Evolutionary conservation across 2,797 vertebrate genomes (phyloP), one percentile per base, ranked within the genome.

Genomic region (Falco novaeseelandiae): DNA sequence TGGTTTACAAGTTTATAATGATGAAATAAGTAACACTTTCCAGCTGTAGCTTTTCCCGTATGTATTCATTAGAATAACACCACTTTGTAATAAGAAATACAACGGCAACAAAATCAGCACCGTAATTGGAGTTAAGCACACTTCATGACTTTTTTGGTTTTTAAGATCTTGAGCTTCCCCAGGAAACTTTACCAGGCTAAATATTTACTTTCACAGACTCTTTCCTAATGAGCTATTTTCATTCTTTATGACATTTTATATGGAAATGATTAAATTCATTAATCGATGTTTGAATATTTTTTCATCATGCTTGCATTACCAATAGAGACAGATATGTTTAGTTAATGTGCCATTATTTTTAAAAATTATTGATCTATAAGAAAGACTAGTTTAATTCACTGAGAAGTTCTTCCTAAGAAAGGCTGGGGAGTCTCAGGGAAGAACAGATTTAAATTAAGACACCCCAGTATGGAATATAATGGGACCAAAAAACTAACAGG

Each of bases 221-320:
- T 92, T 91, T 78, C 40, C 72, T 96, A 95, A 96, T 89, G 83
- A 94, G 30, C 16, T 69, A 38, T 74, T 91, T 91, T 91, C 10
- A 93, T 93, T 92, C 59, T 88, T 94, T 77, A 49, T 86, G 62
- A 29, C 72, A 67, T 89, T 94, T 97, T 88, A 52, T 71, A 22
- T 70, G 62, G 44, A 79, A 96, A 93, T 87, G 0, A 93, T 81
- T 91, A 83, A 72, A 94, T 93, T 86, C 10, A 84, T 97, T 96
- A 94, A 86, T 94, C 89, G 92, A 25, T 32, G 30, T 72, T 92
- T 80, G 40, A 94, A 82, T 26, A 65, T 6, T 76, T 83, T 89
- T 92, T 40, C 27, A 85, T 74, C 57, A 72, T 0, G 3, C 10
- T 92, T 36, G 14, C 6, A 13, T 95, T 96, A 73, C 69, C 94